Percentiles rank a stretch among this genome's conserved stretches.
phyloP scores from a whole-genome alignment of 2,113 vertebrate genomes.

The Megaleporinus macrocephalus region DNA sequence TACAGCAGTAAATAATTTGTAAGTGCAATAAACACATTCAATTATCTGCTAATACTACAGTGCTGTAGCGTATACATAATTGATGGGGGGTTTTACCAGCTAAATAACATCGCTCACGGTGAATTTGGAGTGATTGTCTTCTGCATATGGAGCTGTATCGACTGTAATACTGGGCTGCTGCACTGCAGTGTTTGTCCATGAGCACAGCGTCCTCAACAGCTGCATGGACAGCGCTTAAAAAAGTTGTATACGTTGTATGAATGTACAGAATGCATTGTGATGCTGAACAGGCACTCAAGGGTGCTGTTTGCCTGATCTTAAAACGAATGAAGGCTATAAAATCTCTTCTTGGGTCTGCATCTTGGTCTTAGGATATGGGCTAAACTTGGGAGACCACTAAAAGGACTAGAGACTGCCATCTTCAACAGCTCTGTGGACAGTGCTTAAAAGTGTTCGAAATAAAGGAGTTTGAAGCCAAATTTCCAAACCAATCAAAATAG shows the following conservation, averaged over 20 bases:
- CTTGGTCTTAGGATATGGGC: background rate
- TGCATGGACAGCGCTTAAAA: background rate
- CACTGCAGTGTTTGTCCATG: background rate
- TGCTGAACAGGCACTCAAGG: background rate
- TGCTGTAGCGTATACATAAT: background rate
- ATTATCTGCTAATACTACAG: conserved; percentile 3
- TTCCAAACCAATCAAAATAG: no score
- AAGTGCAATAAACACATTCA: background rate
- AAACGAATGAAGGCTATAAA: background rate
- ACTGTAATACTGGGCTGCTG: background rate
- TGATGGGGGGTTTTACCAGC: background rate
- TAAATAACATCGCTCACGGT: background rate
- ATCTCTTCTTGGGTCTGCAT: background rate
- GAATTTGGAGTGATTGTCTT: background rate
- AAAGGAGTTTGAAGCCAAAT: no score
- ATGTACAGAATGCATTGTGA: background rate
- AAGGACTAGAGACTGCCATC: no score
- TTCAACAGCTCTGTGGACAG: no score
- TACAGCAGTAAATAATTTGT: conserved; percentile 3
- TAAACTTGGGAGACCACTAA: no score
- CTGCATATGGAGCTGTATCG: no score
- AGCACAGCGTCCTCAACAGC: background rate
- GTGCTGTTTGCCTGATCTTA: background rate
- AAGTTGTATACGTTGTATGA: background rate
- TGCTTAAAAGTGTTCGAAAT: no score